Base-by-base conservation (phyloP, 2,113 vertebrate genomes). In the Scartelaos histophorus region DNA sequence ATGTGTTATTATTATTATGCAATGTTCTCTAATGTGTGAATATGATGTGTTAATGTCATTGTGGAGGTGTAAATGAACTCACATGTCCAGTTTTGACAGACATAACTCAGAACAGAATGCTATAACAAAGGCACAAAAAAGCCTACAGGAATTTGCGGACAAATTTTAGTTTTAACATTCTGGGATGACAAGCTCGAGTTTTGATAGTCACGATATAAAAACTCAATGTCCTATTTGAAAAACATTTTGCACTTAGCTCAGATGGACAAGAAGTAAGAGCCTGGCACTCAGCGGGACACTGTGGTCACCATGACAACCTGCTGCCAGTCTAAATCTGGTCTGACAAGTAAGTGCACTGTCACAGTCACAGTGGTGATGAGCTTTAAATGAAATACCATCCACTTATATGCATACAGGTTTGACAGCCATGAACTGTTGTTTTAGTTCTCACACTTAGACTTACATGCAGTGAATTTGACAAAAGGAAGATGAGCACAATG, bases 261-360 rank as follows among this genome's bases (percentile, higher is more conserved):
- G 60, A 74, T 22, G n/a, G 53, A 38, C 2, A 47, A 29, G 75
- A 57, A 29, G 34, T 16, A 43, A 46, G 47, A 66, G 53, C 29
- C 5, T 46, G 78, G 62, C 69, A 66, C 71, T 34, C 68, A 73
- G 74, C 56, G 17, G 49, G 76, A 45, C 66, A 56, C 66, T 9
- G 1, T 54, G 6, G 76, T 84, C 73, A 73, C 83, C 64, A 85
- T 82, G 74, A 24, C 70, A 84, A 85, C 79, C 64, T 3, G 67
- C 71, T 75, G 66, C n/a, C 61, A 64, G 38, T 25, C 54, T 65
- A 83, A 83, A 82, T 77, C 69, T 73, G 73, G 38, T 60, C 66
- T 79, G 46, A n/a, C 21, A 56, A 13, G 65, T 62, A 22, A 38
- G 70, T 69, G 78, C 61, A 53, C 64, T 43, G 46, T 45, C 65